Percentiles rank a stretch among this genome's conserved stretches.
phyloP scores from a whole-genome alignment of 2,888 invertebrate species.

The Schrankia costaestrigalis region DNA sequence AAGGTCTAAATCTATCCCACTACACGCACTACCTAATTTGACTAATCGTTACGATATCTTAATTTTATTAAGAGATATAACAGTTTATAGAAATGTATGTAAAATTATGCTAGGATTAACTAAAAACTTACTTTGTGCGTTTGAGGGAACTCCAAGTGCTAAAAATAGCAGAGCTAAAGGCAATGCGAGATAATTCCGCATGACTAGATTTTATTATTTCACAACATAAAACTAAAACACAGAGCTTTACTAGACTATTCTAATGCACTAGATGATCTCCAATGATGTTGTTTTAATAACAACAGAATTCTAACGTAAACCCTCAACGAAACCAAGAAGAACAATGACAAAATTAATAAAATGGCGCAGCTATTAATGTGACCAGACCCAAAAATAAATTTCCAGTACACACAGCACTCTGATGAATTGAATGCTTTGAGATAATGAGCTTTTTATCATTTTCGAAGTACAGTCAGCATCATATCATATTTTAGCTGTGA shows the following conservation, averaged over 20 bases:
- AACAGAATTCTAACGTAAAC: no score
- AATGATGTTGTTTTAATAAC: neutral
- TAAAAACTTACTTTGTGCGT: constrained; percentile 57
- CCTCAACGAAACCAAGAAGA: no score
- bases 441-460: no score
- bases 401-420: no score
- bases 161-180: constrained; percentile 58
- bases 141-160: constrained; percentile 50
- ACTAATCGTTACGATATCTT: neutral
- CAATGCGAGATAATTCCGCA: constrained; percentile 29
- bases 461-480: no score
- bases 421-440: no score
- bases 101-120: constrained; percentile 1
- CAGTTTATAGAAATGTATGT: neutral
- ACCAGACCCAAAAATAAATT: no score
- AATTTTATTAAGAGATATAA: neutral
- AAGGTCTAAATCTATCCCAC: neutral
- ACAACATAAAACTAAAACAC: constrained; percentile 9
- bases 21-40: neutral
- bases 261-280: neutral
- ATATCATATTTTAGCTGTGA: no score
- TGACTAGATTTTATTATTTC: constrained; percentile 15
- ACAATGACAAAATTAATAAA: constrained; percentile 8
- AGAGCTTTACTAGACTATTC: neutral
- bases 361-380: constrained; percentile 3